Evolutionary conservation across 2,888 invertebrate species (phyloP).

Genomic region (Caenorhabditis sp.): DNA sequence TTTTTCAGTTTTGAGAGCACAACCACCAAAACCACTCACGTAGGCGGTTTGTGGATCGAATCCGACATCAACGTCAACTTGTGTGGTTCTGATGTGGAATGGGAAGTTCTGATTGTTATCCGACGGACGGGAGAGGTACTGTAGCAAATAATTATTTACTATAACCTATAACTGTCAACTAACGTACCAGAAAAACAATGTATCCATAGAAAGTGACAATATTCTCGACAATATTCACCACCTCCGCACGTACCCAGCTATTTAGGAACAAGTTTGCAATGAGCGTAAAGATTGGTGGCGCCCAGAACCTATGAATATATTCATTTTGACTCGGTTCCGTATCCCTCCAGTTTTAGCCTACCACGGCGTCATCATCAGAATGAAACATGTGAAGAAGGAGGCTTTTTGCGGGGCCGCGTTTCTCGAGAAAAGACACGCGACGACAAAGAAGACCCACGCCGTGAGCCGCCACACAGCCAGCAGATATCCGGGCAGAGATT

Average conservation of each 20-base stretch:
- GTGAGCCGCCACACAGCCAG: constrained; percentile 77
- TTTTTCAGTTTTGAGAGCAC: too few species aligned
- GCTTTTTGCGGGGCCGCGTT: constrained; percentile 89
- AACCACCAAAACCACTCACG: too few species aligned
- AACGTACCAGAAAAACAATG: constrained; percentile 84
- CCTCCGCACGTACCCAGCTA: constrained; percentile 87
- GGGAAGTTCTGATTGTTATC: constrained; percentile 92
- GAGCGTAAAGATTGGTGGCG: constrained; percentile 87
- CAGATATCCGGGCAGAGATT: constrained; percentile 89
- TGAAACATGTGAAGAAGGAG: constrained; percentile 88
- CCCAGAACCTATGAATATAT: constrained; percentile 84
- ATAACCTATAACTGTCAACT: too few species aligned
- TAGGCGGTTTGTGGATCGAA: constrained; percentile 61
- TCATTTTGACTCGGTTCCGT: neutral
- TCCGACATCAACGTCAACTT: constrained; percentile 81
- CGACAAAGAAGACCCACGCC: constrained; percentile 89
- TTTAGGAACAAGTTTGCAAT: constrained; percentile 88
- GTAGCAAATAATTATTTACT: too few species aligned
- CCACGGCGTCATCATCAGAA: constrained; percentile 89
- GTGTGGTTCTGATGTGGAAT: constrained; percentile 90
- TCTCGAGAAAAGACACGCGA: constrained; percentile 85
- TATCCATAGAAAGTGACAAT: constrained; percentile 85
- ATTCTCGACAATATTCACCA: constrained; percentile 85
- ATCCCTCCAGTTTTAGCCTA: constrained; percentile 70
- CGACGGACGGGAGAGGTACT: constrained; percentile 89